These are phyloP conservation scores for Lophura swinhoii DNA, from an alignment of 2,797 vertebrate species.

Conservation along the genomic window DNA sequence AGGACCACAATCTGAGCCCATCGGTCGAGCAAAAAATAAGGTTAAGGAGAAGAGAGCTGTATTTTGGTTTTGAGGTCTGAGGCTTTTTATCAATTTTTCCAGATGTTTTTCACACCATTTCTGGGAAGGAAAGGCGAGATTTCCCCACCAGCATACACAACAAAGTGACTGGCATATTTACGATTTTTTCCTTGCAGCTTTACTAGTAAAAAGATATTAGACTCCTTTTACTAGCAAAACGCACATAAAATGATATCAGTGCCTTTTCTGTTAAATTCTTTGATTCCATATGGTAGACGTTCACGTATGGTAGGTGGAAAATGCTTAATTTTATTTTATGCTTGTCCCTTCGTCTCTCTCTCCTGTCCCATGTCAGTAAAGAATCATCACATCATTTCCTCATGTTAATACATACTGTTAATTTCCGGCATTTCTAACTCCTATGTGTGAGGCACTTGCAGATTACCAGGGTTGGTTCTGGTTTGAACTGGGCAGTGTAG, in stretches of 20 bases:
- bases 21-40: neutral
- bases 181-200: constrained; percentile 57
- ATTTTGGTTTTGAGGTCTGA: constrained; percentile 18
- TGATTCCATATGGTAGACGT: constrained; percentile 71
- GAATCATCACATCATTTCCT: neutral
- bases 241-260: constrained; percentile 66
- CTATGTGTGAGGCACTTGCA: neutral
- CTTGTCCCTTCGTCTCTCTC: neutral
- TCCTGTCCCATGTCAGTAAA: neutral
- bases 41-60: constrained; percentile 12
- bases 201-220: constrained; percentile 70
- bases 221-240: constrained; percentile 66
- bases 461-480: neutral
- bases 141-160: constrained; percentile 40
- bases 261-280: neutral
- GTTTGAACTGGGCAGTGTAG: neutral
- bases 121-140: constrained; percentile 20
- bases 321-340: neutral
- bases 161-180: constrained; percentile 71
- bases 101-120: constrained; percentile 66
- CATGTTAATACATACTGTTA: neutral
- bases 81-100: constrained; percentile 67
- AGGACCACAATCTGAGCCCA: neutral
- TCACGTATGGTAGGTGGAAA: constrained; percentile 49
- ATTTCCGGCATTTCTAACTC: neutral